These are phyloP conservation scores for Neoaliturus tenellus DNA, from an alignment of 2,888 invertebrate genomes.

Conservation along the genomic window DNA sequence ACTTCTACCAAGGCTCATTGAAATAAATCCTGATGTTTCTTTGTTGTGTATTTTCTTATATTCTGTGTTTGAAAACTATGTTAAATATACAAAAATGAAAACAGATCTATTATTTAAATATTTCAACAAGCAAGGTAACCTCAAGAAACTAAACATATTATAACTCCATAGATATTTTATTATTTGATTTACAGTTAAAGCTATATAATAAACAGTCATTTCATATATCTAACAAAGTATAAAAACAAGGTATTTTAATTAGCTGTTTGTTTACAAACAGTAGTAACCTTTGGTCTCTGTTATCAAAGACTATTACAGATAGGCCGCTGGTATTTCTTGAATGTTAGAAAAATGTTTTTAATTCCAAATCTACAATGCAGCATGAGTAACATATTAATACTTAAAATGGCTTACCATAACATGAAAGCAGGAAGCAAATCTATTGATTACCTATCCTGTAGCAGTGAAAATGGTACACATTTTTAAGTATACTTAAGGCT, in stretches of 20 bases:
- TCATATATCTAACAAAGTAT: background rate
- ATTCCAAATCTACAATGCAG: too few species aligned
- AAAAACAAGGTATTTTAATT: background rate
- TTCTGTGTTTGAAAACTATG: background rate
- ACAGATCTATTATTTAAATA: background rate
- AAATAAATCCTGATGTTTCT: background rate
- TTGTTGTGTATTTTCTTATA: slow-evolving; percentile 13
- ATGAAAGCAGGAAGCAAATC: too few species aligned
- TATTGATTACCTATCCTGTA: too few species aligned
- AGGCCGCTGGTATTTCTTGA: background rate
- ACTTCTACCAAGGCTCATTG: background rate
- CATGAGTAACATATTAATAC: too few species aligned
- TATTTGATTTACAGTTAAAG: background rate
- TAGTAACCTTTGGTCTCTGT: slow-evolving; percentile 1
- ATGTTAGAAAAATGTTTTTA: background rate
- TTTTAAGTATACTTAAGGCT: too few species aligned
- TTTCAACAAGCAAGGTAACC: background rate
- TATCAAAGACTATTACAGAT: slow-evolving; percentile 3
- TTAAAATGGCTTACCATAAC: too few species aligned
- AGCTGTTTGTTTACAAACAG: background rate
- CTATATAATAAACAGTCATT: background rate
- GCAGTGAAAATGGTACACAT: too few species aligned
- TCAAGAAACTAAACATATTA: background rate
- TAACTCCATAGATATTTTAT: background rate
- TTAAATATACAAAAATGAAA: background rate